Percentiles rank a stretch among this genome's conserved stretches.
Evolutionary conservation across 2,888 invertebrate genomes (phyloP).

Genomic region (Drosophila histrio): DNA sequence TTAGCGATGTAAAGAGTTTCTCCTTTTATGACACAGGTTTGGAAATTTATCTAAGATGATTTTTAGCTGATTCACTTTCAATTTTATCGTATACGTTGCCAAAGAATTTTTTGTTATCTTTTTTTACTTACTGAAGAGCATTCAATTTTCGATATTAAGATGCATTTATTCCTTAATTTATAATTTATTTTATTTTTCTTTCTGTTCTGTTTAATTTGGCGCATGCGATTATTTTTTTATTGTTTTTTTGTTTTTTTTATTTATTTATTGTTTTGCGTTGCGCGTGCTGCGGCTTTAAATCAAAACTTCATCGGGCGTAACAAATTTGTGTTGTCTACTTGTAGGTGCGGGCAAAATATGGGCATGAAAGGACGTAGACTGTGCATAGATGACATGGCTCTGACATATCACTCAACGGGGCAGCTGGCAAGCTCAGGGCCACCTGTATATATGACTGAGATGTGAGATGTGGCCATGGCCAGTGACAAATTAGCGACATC

Average conservation of each 20-base stretch:
- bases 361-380: background rate
- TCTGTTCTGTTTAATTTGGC: conserved; percentile 68
- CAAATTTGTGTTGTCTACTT: conserved; percentile 27
- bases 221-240: conserved; percentile 60
- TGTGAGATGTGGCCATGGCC: conserved; percentile 62
- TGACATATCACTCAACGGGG: conserved; percentile 68
- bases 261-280: conserved; percentile 1
- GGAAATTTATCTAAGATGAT: background rate
- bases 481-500: conserved; percentile 81
- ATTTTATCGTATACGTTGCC: too few species aligned
- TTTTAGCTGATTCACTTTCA: too few species aligned
- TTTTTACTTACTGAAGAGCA: conserved; percentile 10
- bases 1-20: too few species aligned
- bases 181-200: conserved; percentile 34
- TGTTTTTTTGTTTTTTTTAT: conserved; percentile 1
- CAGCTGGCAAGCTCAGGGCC: conserved; percentile 38
- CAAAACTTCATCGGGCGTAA: conserved; percentile 55
- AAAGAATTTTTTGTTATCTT: background rate
- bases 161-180: background rate
- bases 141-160: background rate
- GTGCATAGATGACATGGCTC: conserved; percentile 34
- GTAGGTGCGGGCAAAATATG: background rate
- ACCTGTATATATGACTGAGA: conserved; percentile 69
- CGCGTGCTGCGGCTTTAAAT: conserved; percentile 68
- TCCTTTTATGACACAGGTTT: too few species aligned